Evolutionary conservation across 2,797 vertebrate species (phyloP).

Genomic region (Steatocranus sp.): DNA sequence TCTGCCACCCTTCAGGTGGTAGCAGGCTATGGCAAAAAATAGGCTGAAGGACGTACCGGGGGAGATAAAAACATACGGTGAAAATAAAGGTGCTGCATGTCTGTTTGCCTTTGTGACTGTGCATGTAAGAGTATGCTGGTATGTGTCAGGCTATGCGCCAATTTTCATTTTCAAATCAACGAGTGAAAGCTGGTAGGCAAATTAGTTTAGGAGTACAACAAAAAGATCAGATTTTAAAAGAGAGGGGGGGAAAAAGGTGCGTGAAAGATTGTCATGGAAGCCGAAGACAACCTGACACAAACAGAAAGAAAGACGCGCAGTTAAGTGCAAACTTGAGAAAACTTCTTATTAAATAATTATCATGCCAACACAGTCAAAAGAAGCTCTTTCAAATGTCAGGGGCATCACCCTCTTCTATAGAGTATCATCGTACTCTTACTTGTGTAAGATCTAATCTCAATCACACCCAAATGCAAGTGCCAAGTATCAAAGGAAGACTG

Average conservation of each 20-base stretch:
- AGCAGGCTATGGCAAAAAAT: constrained; percentile 60
- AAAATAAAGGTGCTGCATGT: constrained; percentile 41
- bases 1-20: constrained; percentile 67
- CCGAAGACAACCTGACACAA: not conserved
- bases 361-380: constrained; percentile 1
- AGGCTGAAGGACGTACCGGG: constrained; percentile 47
- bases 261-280: not conserved
- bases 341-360: constrained; percentile 39
- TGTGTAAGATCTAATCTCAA: constrained; percentile 41
- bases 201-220: not conserved
- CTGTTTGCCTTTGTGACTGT: constrained; percentile 29
- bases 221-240: not conserved
- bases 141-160: not conserved
- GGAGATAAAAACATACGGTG: constrained; percentile 30
- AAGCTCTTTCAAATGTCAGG: constrained; percentile 32
- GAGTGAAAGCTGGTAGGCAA: constrained; percentile 12
- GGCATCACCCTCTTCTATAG: constrained; percentile 13
- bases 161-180: constrained; percentile 10
- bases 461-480: constrained; percentile 37
- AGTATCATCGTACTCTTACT: constrained; percentile 33
- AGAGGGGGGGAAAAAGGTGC: not conserved
- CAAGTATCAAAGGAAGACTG: constrained; percentile 53
- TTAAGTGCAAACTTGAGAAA: not conserved
- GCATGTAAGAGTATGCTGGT: constrained; percentile 2
- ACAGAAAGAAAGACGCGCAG: not conserved